Evolutionary conservation across 1,140 invertebrate genomes (phyloP), one percentile per base, ranked within the genome.

Genomic region (Aporrectodea caliginosa): DNA sequence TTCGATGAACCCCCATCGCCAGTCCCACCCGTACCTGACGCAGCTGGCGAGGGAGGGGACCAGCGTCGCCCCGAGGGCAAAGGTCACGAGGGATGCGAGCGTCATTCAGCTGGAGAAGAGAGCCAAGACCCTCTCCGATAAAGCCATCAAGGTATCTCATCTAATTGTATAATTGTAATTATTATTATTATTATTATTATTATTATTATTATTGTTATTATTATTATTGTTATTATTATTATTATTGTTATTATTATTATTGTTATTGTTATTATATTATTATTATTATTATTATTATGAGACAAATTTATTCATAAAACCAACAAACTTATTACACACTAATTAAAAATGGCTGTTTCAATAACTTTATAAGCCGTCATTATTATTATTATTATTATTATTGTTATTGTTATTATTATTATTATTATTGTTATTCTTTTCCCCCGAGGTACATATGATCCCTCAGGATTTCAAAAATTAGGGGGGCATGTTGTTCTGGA

Each of bases 101-200:
- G 35, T 75, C 12, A 75, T 79, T 14, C 32, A 75, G 29, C 34
- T 79, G 71, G 78, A 79, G 43, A 79, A 79, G 73, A 70, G 78
- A 16, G 78, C 78, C 1, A 79, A 79, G 30, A 32, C 71, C 16
- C 75, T 35, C 27, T 70, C 78, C n/a, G 78, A 79, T 6, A 79
- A 74, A 43, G 78, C 78, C 16, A 43, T 74, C 35, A 75, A 43
- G 78, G 78, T 79, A 75, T n/a, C n/a, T n/a, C n/a, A n/a, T n/a
- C n/a, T n/a, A n/a, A n/a, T n/a, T n/a, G n/a, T n/a, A n/a, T n/a
- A n/a, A n/a, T n/a, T n/a, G n/a, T 58, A 58, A 58, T 22, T 22
- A 58, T 22, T 58, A 12, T 58, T 12, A 58, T 12, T 22, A 6
- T 58, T 58, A 58, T 58, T 58, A 58, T 58, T 58, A 58, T 58